phyloP scores from a whole-genome alignment of 2,888 invertebrate species.

The Baronia brevicornis region DNA sequence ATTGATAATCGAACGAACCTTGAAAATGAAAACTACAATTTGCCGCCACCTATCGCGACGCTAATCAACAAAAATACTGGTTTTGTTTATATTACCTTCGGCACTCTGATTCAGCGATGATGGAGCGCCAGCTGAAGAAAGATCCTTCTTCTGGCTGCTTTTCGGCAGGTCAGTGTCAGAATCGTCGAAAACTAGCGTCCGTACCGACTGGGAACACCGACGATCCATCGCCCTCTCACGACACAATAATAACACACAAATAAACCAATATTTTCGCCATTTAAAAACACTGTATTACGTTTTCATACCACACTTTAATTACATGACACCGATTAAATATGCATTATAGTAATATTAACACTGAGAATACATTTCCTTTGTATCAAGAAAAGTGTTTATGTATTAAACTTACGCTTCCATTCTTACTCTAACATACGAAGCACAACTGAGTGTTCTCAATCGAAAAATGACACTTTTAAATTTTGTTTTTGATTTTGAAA shows the following conservation, averaged over 20 bases:
- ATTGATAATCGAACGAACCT: slow-evolving; percentile 54
- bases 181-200: slow-evolving; percentile 86
- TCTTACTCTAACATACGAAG: slow-evolving; percentile 50
- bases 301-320: slow-evolving; percentile 26
- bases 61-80: slow-evolving; percentile 28
- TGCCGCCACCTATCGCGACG: slow-evolving; percentile 27
- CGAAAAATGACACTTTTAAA: slow-evolving; percentile 43
- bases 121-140: slow-evolving; percentile 47
- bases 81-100: slow-evolving; percentile 50
- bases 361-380: no score
- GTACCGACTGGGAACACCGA: slow-evolving; percentile 81
- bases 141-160: slow-evolving; percentile 56
- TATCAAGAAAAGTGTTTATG: no score
- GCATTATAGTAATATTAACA: no score
- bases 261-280: slow-evolving; percentile 61
- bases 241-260: slow-evolving; percentile 50
- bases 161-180: slow-evolving; percentile 75
- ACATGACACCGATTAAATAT: slow-evolving; percentile 31
- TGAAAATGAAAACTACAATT: slow-evolving; percentile 49
- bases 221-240: slow-evolving; percentile 69
- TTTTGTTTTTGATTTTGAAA: slow-evolving; percentile 31
- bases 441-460: slow-evolving; percentile 48
- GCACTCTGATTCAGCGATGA: slow-evolving; percentile 61
- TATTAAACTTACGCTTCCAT: slow-evolving; percentile 35
- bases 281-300: slow-evolving; percentile 38